These are phyloP conservation scores for Tipula unca DNA, from an alignment of 2,888 invertebrate genomes.

Conservation along the genomic window DNA sequence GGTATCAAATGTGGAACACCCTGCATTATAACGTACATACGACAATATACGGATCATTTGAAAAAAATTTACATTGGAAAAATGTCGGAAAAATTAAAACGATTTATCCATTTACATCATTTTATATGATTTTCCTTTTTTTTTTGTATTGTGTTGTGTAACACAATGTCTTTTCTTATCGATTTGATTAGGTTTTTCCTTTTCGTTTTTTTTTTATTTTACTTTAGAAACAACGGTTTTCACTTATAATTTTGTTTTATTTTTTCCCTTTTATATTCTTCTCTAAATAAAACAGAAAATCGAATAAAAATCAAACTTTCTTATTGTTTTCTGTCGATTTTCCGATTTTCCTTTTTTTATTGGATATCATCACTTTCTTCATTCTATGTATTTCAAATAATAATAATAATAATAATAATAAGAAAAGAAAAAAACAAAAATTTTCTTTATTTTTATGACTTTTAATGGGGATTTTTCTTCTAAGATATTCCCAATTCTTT, in stretches of 20 bases:
- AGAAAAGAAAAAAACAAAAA: neutral
- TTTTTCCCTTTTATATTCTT: neutral
- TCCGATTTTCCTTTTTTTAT: neutral
- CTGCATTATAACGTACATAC: neutral
- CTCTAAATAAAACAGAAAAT: neutral
- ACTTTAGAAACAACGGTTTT: neutral
- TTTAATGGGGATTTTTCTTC: neutral
- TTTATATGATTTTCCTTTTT: neutral
- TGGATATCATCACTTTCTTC: neutral
- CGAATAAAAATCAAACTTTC: neutral
- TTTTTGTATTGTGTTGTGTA: neutral
- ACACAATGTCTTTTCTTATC: neutral
- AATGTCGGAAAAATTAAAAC: neutral
- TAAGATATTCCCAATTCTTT: neutral
- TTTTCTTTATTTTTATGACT: neutral
- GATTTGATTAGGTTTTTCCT: neutral
- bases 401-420: neutral
- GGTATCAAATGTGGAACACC: neutral
- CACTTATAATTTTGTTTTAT: neutral
- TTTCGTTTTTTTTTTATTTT: neutral
- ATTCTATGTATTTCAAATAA: neutral
- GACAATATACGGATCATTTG: neutral
- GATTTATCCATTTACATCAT: neutral
- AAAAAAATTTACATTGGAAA: neutral
- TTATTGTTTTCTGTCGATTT: neutral